Base-by-base conservation (phyloP, 53 echinoderm and acorn worm genomes). In the Actinopyga echinites region DNA sequence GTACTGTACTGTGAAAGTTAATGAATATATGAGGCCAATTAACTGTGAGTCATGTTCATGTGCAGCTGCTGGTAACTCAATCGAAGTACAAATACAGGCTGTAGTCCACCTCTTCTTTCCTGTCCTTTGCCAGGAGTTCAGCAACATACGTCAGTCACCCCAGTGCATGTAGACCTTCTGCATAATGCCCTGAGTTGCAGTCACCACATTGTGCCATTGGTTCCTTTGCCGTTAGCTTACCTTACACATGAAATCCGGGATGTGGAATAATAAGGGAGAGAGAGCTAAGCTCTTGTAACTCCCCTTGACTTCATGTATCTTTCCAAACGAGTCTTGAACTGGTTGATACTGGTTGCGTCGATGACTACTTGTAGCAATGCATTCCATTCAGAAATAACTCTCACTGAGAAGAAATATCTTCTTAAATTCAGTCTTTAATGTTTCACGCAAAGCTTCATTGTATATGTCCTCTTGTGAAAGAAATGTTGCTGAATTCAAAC, bases 201-300 rank as follows among this genome's bases (percentile, higher is more conserved):
- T 54, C 55, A 54, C 55, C 55, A 54, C 55, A 54, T 54, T 54
- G 55, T 54, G 55, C 55, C 55, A 54, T 54, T 54, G 19, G 55
- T 54, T 54, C 55, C 55, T 54, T 54, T 54, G 55, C 55, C 55
- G 55, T 54, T 54, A 54, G 55, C 55, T 62, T n/a, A 62, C 62
- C 22, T 19, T 62, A 62, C 62, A 62, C 1, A 11, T 62, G 19
- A 19, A 62, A 1, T 62, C 17, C 28, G 62, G 62, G 68, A 68
- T 68, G 68, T 15, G 33, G 68, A 35, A 68, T 63, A 63, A 63
- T 21, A 24, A 63, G 25, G 33, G 68, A 35, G 36, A 0, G 0
- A 68, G 68, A 68, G 68, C 68, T 68, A 2, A 35, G 68, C 68
- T 68, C 68, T 68, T 68, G 68, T 68, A 34, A 68, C 68, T 68